phyloP scores from a whole-genome alignment of 2,113 vertebrate species.

The Vimba vimba region DNA sequence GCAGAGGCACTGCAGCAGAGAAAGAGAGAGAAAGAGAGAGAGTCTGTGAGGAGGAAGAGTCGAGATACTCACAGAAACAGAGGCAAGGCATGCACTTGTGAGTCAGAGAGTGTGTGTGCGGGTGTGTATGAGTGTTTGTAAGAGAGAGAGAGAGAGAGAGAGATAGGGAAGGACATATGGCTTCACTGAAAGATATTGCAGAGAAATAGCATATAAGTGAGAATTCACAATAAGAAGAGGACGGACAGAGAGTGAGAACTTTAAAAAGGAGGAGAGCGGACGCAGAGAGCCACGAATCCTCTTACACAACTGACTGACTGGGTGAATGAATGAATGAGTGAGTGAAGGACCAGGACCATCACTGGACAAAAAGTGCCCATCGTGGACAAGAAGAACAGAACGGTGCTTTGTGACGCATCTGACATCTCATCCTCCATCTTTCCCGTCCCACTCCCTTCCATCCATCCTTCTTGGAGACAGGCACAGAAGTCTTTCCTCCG shows the following conservation, averaged over 20 bases:
- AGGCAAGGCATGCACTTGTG: constrained; percentile 26
- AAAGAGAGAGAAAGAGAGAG: constrained; percentile 58
- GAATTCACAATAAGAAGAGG: not conserved
- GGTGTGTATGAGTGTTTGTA: constrained; percentile 28
- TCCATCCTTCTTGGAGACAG: constrained; percentile 9
- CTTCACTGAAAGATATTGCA: not conserved
- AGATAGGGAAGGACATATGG: not conserved
- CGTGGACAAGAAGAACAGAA: constrained; percentile 4
- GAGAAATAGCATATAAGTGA: not conserved
- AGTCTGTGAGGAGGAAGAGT: constrained; percentile 16
- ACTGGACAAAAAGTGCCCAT: not conserved
- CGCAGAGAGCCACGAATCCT: not conserved
- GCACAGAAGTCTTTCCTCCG: not conserved
- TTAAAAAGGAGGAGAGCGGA: not conserved
- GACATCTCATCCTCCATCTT: constrained; percentile 73
- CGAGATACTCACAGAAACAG: constrained; percentile 61
- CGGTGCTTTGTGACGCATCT: constrained; percentile 61
- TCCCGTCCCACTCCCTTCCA: constrained; percentile 36
- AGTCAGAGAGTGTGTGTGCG: constrained; percentile 47
- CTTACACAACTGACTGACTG: not conserved
- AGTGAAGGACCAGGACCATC: constrained; percentile 3
- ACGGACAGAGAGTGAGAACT: not conserved
- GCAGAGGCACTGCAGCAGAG: constrained; percentile 81
- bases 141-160: not conserved
- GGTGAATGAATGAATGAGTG: constrained; percentile 1